Conservation (phyloP, 30 jellyfish, hydroid and myxozoan species). For the Chironex yamaguchii region DNA sequence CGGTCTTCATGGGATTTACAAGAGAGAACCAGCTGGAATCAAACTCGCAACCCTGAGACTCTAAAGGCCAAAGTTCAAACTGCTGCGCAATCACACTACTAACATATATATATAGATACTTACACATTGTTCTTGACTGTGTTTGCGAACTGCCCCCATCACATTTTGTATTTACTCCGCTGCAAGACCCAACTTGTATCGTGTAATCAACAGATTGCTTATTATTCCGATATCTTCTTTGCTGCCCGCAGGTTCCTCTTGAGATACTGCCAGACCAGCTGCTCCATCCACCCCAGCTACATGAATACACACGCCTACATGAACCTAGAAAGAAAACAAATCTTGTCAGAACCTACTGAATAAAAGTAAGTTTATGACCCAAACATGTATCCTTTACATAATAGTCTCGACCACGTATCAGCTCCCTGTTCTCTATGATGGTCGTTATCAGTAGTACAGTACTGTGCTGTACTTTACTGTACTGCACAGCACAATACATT, state of each 20-base stretch:
- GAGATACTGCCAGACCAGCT: constrained; percentile 77
- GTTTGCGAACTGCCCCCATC: constrained; percentile 54
- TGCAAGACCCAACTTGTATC: constrained; percentile 65
- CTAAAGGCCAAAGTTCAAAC: too few relatives aligned
- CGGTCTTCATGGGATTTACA: not conserved
- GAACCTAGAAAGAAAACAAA: constrained; percentile 76
- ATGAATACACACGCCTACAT: constrained; percentile 70
- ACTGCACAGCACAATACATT: too few relatives aligned
- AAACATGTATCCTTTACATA: too few relatives aligned
- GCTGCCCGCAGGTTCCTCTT: constrained; percentile 88
- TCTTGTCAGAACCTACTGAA: too few relatives aligned
- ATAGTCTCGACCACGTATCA: too few relatives aligned
- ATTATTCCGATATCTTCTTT: constrained; percentile 81
- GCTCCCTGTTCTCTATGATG: too few relatives aligned
- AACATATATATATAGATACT: constrained; percentile 26
- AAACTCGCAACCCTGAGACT: not conserved
- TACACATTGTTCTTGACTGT: constrained; percentile 82
- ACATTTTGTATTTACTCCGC: constrained; percentile 79
- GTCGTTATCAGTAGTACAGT: too few relatives aligned
- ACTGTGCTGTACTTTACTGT: too few relatives aligned
- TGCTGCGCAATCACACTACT: not conserved
- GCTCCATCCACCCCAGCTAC: constrained; percentile 96
- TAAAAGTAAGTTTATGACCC: too few relatives aligned
- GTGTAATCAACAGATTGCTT: constrained; percentile 55
- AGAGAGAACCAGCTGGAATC: too few relatives aligned